A percentile compares a stretch with the other conserved stretches of the same genome.
Conservation (phyloP, 2,888 invertebrate species). For the Stenurella melanura region DNA sequence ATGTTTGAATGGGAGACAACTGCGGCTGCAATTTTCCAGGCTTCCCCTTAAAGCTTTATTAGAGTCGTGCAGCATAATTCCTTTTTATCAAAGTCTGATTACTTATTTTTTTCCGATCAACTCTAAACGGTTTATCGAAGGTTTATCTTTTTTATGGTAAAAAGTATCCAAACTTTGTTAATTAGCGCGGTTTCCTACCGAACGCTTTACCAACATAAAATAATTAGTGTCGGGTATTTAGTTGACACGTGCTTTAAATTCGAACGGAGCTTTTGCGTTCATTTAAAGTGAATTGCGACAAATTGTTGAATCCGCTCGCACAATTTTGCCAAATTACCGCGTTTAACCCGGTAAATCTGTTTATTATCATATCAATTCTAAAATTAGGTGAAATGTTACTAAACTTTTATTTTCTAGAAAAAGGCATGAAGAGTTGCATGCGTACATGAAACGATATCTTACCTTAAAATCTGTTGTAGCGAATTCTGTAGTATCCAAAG, state of each 20-base stretch:
- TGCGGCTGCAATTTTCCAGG: not conserved
- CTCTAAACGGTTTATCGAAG: not conserved
- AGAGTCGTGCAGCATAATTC: not conserved
- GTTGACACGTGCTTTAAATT: slow-evolving; percentile 22
- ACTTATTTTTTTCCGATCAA: slow-evolving; percentile 5
- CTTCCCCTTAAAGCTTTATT: not conserved
- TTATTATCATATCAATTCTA: not conserved
- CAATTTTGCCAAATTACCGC: slow-evolving; percentile 13
- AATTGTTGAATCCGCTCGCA: slow-evolving; percentile 12
- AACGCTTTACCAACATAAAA: slow-evolving; percentile 13
- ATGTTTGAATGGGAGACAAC: not conserved
- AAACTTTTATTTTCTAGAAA: not conserved
- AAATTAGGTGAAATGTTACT: not conserved
- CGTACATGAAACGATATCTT: no score
- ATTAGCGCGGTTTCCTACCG: slow-evolving; percentile 15
- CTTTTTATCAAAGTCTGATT: not conserved
- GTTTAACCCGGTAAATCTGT: not conserved
- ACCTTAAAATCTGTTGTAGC: no score
- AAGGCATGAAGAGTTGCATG: no score
- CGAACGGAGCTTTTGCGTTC: slow-evolving; percentile 10
- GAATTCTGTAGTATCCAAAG: no score
- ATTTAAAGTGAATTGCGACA: slow-evolving; percentile 20
- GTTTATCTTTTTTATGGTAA: slow-evolving; percentile 5
- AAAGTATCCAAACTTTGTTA: slow-evolving; percentile 13
- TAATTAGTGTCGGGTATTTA: slow-evolving; percentile 19